Evolutionary conservation across 2,797 vertebrate genomes (phyloP), one percentile per base, ranked within the genome.

Genomic region (Erpetoichthys calabaricus): DNA sequence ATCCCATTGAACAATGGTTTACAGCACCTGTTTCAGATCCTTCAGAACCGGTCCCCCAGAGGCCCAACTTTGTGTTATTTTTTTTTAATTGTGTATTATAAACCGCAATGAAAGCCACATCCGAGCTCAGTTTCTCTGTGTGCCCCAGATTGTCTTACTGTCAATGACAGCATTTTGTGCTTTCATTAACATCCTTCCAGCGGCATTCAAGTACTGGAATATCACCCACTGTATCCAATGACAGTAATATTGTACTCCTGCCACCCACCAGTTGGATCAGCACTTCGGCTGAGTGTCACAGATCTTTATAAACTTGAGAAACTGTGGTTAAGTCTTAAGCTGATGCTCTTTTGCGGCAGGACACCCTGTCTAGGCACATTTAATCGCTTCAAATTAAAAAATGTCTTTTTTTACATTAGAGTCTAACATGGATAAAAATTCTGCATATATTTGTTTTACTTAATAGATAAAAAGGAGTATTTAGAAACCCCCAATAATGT

Each of bases 81-180:
- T 60, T 60, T 55, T 55, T 59, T 69, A 68, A 61, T 57, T 55
- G 53, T 73, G 63, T 70, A 59, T 66, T 69, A 69, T 65, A 70
- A 74, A 65, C 61, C 52, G 51, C 62, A 67, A 55, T 42, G 61
- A 69, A 76, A 70, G n/a, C 47, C 59, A 47, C 41, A 59, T 64
- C 59, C 63, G 63, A 63, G 60, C 70, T 65, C 53, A 60, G 60
- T 47, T 74, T 65, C 67, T 56, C 53, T 70, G 51, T 46, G 63
- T 64, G 64, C 63, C 49, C 55, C 55, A 60, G 66, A 67, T 73
- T 73, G 69, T 70, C 72, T 86, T 74, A 73, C 73, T 73, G 69
- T 59, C 74, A 80, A 70, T 70, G 78, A 80, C 79, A 75, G 64
- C 61, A 69, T 79, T 74, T 70, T 78, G 69, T 73, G 74, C 75